phyloP scores from a whole-genome alignment of 2,113 vertebrate species.

The Saiga tatarica region DNA sequence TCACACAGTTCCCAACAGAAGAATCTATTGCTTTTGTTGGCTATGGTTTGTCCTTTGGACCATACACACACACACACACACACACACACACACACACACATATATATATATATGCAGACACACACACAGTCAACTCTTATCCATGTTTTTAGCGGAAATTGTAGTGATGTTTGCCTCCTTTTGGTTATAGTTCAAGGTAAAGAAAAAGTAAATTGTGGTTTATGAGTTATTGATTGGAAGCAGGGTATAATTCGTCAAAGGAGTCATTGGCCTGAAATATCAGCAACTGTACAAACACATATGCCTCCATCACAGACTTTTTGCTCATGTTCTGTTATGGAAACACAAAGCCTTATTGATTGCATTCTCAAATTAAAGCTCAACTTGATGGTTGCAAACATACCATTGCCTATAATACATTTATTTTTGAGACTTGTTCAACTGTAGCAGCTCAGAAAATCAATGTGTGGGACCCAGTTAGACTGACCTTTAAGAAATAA shows the following conservation, averaged over 20 bases:
- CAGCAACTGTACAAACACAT: conserved; percentile 59
- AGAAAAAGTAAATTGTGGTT: conserved; percentile 69
- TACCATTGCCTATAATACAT: conserved; percentile 73
- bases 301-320: conserved; percentile 68
- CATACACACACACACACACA: background rate
- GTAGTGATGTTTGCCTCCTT: conserved; percentile 57
- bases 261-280: conserved; percentile 72
- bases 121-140: background rate
- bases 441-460: conserved; percentile 72
- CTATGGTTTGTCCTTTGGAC: background rate
- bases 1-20: no score
- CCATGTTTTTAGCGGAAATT: conserved; percentile 51
- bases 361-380: conserved; percentile 76
- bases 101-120: background rate
- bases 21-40: background rate
- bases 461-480: conserved; percentile 65
- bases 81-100: background rate
- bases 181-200: conserved; percentile 60
- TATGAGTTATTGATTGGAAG: conserved; percentile 77
- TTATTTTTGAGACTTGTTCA: conserved; percentile 76
- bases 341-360: conserved; percentile 80
- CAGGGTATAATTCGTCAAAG: conserved; percentile 68
- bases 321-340: conserved; percentile 70
- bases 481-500: conserved; percentile 77
- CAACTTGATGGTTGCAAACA: conserved; percentile 61